phyloP scores from a whole-genome alignment of 2,113 vertebrate species.

The Megaptera novaeangliae region DNA sequence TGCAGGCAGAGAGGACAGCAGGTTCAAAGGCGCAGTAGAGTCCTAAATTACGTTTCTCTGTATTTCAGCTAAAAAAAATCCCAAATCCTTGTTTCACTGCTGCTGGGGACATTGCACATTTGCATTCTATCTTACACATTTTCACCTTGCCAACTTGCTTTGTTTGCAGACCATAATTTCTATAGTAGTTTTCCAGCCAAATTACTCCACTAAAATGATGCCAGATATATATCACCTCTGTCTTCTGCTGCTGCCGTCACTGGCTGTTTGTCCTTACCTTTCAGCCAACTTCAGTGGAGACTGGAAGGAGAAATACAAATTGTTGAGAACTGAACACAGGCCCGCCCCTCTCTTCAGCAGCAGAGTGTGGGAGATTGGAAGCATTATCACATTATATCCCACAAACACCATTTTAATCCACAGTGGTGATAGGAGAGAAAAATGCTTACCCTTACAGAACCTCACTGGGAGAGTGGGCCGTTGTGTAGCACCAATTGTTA shows the following conservation, averaged over 20 bases:
- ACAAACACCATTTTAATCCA: neutral
- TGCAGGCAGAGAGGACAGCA: neutral
- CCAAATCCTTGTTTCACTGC: neutral
- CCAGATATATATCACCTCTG: neutral
- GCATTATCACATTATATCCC: neutral
- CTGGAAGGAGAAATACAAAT: neutral
- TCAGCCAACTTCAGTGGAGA: neutral
- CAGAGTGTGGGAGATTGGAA: neutral
- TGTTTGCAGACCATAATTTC: constrained; percentile 1
- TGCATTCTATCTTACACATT: neutral
- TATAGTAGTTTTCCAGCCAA: neutral
- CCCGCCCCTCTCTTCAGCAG: neutral
- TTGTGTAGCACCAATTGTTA: neutral
- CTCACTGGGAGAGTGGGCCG: neutral
- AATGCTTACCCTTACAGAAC: neutral
- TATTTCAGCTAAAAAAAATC: neutral
- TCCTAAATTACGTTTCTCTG: neutral
- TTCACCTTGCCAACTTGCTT: constrained; percentile 37
- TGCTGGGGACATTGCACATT: neutral
- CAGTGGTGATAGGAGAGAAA: neutral
- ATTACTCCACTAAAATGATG: constrained; percentile 5
- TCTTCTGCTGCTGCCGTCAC: neutral
- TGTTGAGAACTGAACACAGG: neutral
- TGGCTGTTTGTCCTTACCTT: neutral
- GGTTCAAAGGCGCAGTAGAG: neutral